These are phyloP conservation scores for Alligator mississippiensis DNA, from an alignment of 2,113 vertebrate genomes.

Conservation along the genomic window DNA sequence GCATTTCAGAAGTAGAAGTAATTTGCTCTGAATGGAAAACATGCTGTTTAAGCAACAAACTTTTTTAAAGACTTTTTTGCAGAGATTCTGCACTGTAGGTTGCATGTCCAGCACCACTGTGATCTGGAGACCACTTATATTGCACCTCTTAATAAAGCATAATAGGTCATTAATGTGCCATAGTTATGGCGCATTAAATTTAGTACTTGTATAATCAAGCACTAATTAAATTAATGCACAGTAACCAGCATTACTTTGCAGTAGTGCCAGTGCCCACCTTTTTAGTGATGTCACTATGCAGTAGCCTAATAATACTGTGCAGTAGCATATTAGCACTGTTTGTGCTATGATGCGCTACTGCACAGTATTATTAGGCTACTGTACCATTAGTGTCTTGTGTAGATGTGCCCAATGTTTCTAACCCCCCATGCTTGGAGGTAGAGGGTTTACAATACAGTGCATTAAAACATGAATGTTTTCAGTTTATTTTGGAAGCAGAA, in stretches of 20 bases:
- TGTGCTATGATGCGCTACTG: no score
- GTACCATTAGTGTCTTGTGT: no score
- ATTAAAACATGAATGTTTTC: neutral
- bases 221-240: no score
- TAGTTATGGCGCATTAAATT: no score
- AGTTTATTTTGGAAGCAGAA: neutral
- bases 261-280: no score
- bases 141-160: conserved; percentile 5
- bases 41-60: neutral
- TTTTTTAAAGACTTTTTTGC: neutral
- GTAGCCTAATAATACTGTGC: no score
- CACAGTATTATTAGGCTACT: no score
- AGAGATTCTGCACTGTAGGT: neutral
- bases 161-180: neutral
- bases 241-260: no score
- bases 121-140: neutral
- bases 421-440: neutral
- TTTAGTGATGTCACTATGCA: no score
- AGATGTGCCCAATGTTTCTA: no score
- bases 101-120: neutral
- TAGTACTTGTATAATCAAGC: no score
- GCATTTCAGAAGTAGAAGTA: neutral
- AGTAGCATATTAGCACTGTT: no score
- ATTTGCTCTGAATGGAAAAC: neutral
- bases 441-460: neutral